Evolutionary conservation across 2,113 vertebrate genomes (phyloP), one percentile per base, ranked within the genome.

Genomic region (Mola mola): DNA sequence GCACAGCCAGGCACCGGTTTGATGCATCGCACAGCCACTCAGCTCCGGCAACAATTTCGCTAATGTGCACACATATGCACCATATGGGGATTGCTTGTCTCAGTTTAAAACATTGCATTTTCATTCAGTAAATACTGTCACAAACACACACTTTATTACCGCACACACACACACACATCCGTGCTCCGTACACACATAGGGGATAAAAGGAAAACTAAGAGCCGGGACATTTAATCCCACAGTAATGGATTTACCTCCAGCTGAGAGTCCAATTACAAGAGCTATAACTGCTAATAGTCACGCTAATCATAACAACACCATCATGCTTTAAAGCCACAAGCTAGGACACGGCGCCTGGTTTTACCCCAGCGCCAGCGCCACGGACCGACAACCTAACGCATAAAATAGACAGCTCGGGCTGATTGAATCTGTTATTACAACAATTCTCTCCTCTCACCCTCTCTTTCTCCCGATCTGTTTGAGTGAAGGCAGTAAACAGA

Each of bases 241-340:
- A n/a, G 58, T 78, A 84, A 83, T 72, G 71, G 75, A 58, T 86
- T 83, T 56, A 75, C 63, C 73, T 65, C 84, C 73, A 17, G 66
- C 86, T 64, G 79, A 59, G 81, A 81, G 66, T 82, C 78, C 69
- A 85, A 90, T 90, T 86, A 82, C 78, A n/a, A 67, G 52, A 52
- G 62, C 75, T 37, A 72, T 82, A 87, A 85, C 72, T 70, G 66
- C 57, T 87, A 79, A 87, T 78, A 63, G 63, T 49, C 37, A 76
- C 25, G 70, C 77, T 78, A 77, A 79, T 84, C 81, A 81, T 75
- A 71, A 79, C 69, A 66, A 64, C 58, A 38, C 56, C 65, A 46
- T 59, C 48, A 7, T n/a, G 67, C 29, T 64, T 75, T 61, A 56
- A 66, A 69, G 62, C 49, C 4, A 21, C 67, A 70, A 49, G 69